A percentile compares a stretch with the other conserved stretches of the same genome.
phyloP scores from a whole-genome alignment of 1,140 invertebrate species.

The Zaprionus africanus region DNA sequence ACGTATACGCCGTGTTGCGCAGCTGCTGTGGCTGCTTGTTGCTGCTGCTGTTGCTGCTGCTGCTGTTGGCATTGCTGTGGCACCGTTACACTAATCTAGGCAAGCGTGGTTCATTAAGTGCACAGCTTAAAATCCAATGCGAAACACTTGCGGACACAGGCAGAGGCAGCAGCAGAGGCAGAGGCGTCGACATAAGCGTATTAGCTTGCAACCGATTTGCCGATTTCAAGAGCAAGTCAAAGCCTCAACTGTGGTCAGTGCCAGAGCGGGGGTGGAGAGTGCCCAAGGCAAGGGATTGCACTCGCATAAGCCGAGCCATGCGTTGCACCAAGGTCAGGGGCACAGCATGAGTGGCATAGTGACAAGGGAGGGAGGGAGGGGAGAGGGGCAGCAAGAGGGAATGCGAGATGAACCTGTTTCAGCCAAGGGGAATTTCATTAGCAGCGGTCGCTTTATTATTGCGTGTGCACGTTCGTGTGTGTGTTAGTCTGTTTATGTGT shows the following conservation, averaged over 20 bases:
- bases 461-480: slow-evolving; percentile 1
- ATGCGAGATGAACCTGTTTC: slow-evolving; percentile 8
- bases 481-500: too few species aligned
- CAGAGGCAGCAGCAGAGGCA: slow-evolving; percentile 16
- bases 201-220: slow-evolving; percentile 50
- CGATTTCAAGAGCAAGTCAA: slow-evolving; percentile 38
- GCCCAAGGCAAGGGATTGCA: neutral
- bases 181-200: slow-evolving; percentile 63
- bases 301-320: neutral
- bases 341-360: neutral
- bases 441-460: slow-evolving; percentile 22
- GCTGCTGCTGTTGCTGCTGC: slow-evolving; percentile 20
- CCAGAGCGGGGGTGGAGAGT: neutral
- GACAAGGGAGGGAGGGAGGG: neutral
- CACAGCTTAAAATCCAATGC: slow-evolving; percentile 74
- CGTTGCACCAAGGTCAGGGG: slow-evolving; percentile 42
- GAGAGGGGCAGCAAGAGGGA: neutral
- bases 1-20: slow-evolving; percentile 43
- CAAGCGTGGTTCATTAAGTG: slow-evolving; percentile 62
- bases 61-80: slow-evolving; percentile 24
- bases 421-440: slow-evolving; percentile 40
- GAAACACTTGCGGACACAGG: slow-evolving; percentile 63
- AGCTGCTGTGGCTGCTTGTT: slow-evolving; percentile 32
- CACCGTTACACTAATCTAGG: slow-evolving; percentile 35
- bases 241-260: slow-evolving; percentile 4